phyloP scores from a whole-genome alignment of 2,113 vertebrate genomes.

The Podiceps cristatus region DNA sequence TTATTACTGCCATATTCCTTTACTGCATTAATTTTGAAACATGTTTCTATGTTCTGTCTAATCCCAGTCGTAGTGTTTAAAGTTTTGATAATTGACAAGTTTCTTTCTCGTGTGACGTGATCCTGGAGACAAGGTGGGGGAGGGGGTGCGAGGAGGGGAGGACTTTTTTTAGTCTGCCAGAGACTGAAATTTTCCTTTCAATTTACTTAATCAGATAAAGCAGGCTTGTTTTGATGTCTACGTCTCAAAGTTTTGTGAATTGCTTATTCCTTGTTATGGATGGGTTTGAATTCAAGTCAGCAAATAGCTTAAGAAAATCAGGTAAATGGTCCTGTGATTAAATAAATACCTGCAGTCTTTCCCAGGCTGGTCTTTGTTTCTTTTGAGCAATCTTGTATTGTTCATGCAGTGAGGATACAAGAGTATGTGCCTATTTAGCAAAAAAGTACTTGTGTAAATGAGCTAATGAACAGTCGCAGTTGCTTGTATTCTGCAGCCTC shows the following conservation, averaged over 20 bases:
- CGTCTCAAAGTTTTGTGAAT: background rate
- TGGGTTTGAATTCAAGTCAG: background rate
- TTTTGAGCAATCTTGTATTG: background rate
- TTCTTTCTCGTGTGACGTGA: background rate
- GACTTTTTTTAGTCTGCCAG: background rate
- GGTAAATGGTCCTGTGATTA: background rate
- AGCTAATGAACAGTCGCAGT: background rate
- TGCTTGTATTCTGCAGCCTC: background rate
- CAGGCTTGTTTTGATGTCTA: background rate
- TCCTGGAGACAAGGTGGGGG: background rate
- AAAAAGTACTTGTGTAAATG: background rate
- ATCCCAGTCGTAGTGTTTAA: background rate
- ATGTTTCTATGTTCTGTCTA: background rate
- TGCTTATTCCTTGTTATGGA: background rate
- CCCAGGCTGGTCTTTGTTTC: background rate
- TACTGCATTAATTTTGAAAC: slow-evolving; percentile 22
- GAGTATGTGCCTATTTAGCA: background rate
- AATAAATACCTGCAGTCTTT: background rate
- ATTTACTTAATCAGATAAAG: background rate
- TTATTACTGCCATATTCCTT: background rate
- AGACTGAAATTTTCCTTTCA: background rate
- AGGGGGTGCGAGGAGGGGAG: background rate
- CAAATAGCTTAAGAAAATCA: background rate
- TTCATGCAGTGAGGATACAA: background rate
- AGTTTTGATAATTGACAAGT: background rate